Percentiles rank a stretch among this genome's conserved stretches.
These are phyloP conservation scores for Papilio polyxenes DNA, from an alignment of 1,140 invertebrate species.

Conservation along the genomic window DNA sequence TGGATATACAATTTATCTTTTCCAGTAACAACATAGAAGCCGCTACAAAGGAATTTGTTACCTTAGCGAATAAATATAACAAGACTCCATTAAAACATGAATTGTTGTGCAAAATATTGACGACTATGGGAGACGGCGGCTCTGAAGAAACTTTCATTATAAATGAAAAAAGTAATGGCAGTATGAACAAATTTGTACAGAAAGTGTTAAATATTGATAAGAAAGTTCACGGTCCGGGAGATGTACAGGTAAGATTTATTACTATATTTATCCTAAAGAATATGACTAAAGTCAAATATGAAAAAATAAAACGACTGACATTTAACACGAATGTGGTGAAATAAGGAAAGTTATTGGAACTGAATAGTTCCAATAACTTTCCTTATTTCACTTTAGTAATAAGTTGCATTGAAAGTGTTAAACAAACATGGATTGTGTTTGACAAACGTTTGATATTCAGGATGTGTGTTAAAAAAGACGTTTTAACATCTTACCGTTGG, in stretches of 20 bases:
- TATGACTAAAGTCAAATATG: too few species aligned
- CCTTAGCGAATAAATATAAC: slow-evolving; percentile 70
- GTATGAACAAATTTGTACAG: slow-evolving; percentile 64
- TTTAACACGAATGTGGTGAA: too few species aligned
- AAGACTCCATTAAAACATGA: slow-evolving; percentile 81
- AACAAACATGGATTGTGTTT: too few species aligned
- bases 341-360: too few species aligned
- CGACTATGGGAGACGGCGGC: slow-evolving; percentile 57
- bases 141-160: slow-evolving; percentile 57
- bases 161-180: slow-evolving; percentile 57
- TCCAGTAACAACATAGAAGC: slow-evolving; percentile 72
- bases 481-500: too few species aligned
- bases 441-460: too few species aligned
- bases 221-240: slow-evolving; percentile 69
- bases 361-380: too few species aligned
- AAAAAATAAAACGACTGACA: too few species aligned
- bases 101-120: slow-evolving; percentile 73
- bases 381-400: too few species aligned
- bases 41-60: slow-evolving; percentile 75
- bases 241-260: slow-evolving; percentile 63
- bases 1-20: slow-evolving; percentile 27
- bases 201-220: slow-evolving; percentile 66
- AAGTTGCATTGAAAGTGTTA: too few species aligned
- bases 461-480: too few species aligned
- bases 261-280: background rate